phyloP scores from a whole-genome alignment of 30 jellyfish, hydroid and myxozoan genomes.

The Cassiopea andromeda region DNA sequence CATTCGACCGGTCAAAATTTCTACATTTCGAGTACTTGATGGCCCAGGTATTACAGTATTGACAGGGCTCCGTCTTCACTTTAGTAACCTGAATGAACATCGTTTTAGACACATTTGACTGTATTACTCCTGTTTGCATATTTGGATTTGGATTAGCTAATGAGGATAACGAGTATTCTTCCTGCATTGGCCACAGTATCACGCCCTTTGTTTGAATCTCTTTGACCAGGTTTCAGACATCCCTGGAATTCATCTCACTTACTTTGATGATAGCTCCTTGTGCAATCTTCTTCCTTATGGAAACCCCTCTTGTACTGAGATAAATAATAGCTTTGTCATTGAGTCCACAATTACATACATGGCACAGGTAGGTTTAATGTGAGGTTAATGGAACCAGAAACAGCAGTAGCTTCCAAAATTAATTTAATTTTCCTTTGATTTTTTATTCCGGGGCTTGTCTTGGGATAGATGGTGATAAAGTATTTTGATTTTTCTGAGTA shows the following conservation, averaged over 20 bases:
- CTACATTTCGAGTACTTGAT: neutral
- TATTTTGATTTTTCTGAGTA: neutral
- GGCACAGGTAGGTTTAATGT: slow-evolving; percentile 10
- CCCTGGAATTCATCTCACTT: slow-evolving; percentile 36
- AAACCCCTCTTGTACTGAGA: slow-evolving; percentile 32
- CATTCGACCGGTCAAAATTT: neutral
- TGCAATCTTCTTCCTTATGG: slow-evolving; percentile 31
- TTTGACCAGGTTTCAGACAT: slow-evolving; percentile 31
- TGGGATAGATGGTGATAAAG: neutral
- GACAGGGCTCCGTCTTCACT: neutral
- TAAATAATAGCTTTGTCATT: slow-evolving; percentile 8
- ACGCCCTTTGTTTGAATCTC: slow-evolving; percentile 33
- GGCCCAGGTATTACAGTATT: neutral
- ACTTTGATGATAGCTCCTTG: slow-evolving; percentile 34
- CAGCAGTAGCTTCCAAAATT: slow-evolving; percentile 38
- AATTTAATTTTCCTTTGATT: slow-evolving; percentile 13
- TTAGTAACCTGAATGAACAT: neutral
- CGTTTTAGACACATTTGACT: neutral
- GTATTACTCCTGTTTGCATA: neutral
- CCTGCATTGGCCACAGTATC: slow-evolving; percentile 42
- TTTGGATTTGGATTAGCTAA: slow-evolving; percentile 37
- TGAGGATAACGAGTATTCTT: slow-evolving; percentile 27
- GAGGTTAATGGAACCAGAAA: slow-evolving; percentile 14
- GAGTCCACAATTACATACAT: slow-evolving; percentile 29
- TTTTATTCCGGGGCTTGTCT: neutral